These are phyloP conservation scores for Chinchilla lanigera DNA, from an alignment of 2,113 vertebrate genomes.

Conservation along the genomic window DNA sequence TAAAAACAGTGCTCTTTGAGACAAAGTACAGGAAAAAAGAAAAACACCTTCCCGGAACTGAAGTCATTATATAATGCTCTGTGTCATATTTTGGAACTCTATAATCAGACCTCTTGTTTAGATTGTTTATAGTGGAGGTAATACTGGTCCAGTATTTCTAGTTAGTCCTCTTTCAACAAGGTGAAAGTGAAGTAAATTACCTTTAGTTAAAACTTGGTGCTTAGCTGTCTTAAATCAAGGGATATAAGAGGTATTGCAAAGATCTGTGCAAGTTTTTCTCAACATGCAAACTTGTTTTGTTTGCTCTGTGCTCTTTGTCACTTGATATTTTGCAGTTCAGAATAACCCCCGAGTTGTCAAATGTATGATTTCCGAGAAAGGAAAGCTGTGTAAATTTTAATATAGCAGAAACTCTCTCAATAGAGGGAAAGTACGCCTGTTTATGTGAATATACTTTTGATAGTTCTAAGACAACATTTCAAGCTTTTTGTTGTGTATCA, in stretches of 20 bases:
- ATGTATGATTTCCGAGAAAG: constrained; percentile 24
- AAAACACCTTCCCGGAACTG: constrained; percentile 16
- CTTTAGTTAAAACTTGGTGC: constrained; percentile 32
- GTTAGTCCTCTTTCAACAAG: background rate
- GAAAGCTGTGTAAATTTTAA: constrained; percentile 4
- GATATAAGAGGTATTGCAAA: background rate
- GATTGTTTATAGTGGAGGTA: background rate
- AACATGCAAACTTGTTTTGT: background rate
- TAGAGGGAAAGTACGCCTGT: constrained; percentile 16
- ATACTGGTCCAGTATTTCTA: background rate
- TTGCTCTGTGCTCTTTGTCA: background rate
- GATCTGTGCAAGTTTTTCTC: constrained; percentile 1
- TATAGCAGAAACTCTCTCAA: background rate
- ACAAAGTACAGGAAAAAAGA: background rate
- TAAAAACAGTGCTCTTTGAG: background rate
- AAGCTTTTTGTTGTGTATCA: background rate
- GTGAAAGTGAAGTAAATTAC: constrained; percentile 37
- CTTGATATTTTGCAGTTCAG: constrained; percentile 33
- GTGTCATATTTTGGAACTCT: background rate
- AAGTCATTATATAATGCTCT: background rate
- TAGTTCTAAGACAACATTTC: constrained; percentile 51
- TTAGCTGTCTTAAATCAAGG: background rate
- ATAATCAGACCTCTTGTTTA: background rate
- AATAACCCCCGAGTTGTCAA: constrained; percentile 42
- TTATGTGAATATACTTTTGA: background rate